phyloP scores from a whole-genome alignment of 1,140 invertebrate species.

The Dreissena rostriformis region DNA sequence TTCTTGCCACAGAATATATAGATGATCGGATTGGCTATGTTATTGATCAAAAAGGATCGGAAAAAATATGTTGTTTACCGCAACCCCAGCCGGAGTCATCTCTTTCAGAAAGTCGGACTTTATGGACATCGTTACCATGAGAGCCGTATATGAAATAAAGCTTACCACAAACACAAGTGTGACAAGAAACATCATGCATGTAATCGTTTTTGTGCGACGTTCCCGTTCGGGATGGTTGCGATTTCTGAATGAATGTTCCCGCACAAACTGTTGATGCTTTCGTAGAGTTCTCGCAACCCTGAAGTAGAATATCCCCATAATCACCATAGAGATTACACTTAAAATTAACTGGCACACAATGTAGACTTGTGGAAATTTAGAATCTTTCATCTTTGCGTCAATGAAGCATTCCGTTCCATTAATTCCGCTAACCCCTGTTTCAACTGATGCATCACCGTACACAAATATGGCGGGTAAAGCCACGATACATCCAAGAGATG shows the following conservation, averaged over 20 bases:
- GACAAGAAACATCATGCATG: constrained; percentile 64
- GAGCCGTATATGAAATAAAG: constrained; percentile 61
- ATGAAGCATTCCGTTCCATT: constrained; percentile 40
- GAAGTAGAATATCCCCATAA: constrained; percentile 24
- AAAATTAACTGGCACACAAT: constrained; percentile 9
- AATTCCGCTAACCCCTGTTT: constrained; percentile 28
- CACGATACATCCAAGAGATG: background rate
- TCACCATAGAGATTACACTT: background rate
- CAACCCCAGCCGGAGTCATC: constrained; percentile 24
- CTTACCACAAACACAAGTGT: constrained; percentile 63
- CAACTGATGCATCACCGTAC: constrained; percentile 3
- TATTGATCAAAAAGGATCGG: constrained; percentile 69
- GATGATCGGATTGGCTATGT: constrained; percentile 67
- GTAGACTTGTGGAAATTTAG: constrained; percentile 19
- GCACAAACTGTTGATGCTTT: too few species aligned
- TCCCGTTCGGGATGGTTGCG: constrained; percentile 5
- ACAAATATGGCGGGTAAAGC: constrained; percentile 35
- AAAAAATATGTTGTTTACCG: constrained; percentile 56
- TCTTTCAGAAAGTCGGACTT: constrained; percentile 53
- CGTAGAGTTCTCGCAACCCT: background rate
- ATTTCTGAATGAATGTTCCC: too few species aligned
- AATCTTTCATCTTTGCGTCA: constrained; percentile 5
- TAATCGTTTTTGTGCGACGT: constrained; percentile 31
- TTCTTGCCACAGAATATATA: constrained; percentile 64
- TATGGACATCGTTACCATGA: constrained; percentile 58